Conservation (phyloP, 1,140 invertebrate genomes). For the Pomacea maculata region DNA sequence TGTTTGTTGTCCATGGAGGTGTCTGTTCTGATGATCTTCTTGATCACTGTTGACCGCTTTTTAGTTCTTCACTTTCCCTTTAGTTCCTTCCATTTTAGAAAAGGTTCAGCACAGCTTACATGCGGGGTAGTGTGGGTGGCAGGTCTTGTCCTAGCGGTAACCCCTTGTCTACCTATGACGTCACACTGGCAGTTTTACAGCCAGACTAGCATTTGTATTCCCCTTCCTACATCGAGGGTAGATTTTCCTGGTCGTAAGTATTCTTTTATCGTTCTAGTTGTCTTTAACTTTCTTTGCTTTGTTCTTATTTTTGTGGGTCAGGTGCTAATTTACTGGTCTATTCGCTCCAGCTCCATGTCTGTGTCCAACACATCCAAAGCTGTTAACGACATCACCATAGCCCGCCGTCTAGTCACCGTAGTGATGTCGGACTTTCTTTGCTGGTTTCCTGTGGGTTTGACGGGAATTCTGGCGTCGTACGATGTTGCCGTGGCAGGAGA, state of each 20-base stretch:
- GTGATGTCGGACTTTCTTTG: slow-evolving; percentile 29
- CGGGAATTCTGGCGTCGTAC: slow-evolving; percentile 28
- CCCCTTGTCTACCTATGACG: slow-evolving; percentile 12
- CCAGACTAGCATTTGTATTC: slow-evolving; percentile 34
- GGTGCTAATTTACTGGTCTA: slow-evolving; percentile 28
- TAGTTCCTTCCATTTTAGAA: slow-evolving; percentile 18
- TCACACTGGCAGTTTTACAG: slow-evolving; percentile 35
- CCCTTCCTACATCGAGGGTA: slow-evolving; percentile 31
- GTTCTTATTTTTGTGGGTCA: slow-evolving; percentile 33
- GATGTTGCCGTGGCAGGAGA: slow-evolving; percentile 32
- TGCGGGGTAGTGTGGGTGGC: slow-evolving; percentile 22
- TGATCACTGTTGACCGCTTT: slow-evolving; percentile 43
- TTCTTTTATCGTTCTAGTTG: slow-evolving; percentile 31
- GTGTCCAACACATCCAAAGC: background rate
- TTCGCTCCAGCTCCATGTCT: background rate
- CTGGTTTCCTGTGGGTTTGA: slow-evolving; percentile 22
- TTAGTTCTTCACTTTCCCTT: slow-evolving; percentile 51
- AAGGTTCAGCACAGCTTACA: slow-evolving; percentile 6
- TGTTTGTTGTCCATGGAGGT: slow-evolving; percentile 45
- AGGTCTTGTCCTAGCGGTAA: slow-evolving; percentile 20
- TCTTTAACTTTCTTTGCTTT: slow-evolving; percentile 36
- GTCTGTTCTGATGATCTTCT: slow-evolving; percentile 43
- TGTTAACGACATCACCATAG: slow-evolving; percentile 24
- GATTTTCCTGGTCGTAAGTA: slow-evolving; percentile 30
- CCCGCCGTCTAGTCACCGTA: slow-evolving; percentile 27